phyloP scores from a whole-genome alignment of 2,888 invertebrate species.

The Trichogramma dendrolimi region DNA sequence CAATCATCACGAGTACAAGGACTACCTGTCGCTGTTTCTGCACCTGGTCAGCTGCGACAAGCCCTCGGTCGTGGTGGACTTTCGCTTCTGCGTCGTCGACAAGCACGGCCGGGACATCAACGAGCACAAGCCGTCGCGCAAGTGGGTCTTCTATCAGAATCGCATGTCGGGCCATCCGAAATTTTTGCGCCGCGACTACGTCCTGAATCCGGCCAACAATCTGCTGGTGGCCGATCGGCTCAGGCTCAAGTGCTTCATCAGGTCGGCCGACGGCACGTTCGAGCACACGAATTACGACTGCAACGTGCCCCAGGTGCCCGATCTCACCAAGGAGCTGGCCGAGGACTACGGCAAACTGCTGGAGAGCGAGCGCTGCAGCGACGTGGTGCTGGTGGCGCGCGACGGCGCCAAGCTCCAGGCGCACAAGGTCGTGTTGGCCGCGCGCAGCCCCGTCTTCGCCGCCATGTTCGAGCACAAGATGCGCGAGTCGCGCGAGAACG shows the following conservation, averaged over 20 bases:
- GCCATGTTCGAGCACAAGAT: conserved; percentile 23
- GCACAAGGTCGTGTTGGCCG: conserved; percentile 6
- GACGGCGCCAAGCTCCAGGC: background rate
- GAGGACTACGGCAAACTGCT: background rate
- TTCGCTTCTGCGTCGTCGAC: conserved; percentile 13
- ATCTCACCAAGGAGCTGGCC: conserved; percentile 1
- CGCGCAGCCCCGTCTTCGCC: conserved; percentile 10
- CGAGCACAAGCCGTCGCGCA: conserved; percentile 15
- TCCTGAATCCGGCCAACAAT: background rate
- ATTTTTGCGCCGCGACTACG: conserved; percentile 1
- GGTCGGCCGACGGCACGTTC: conserved; percentile 8
- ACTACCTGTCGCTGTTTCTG: conserved; percentile 18
- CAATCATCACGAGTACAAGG: conserved; percentile 13
- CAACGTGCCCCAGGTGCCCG: background rate
- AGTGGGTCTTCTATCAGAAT: conserved; percentile 17
- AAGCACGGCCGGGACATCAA: conserved; percentile 11
- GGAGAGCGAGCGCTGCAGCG: conserved; percentile 6
- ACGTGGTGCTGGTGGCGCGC: conserved; percentile 3
- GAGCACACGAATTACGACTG: background rate
- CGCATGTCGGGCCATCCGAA: conserved; percentile 16
- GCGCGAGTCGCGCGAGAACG: conserved; percentile 2
- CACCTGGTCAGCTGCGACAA: conserved; percentile 15
- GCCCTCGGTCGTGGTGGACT: conserved; percentile 11
- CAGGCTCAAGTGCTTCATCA: conserved; percentile 5
- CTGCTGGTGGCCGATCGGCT: background rate